Percentiles rank a stretch among this genome's conserved stretches.
phyloP scores from a whole-genome alignment of 2,888 invertebrate species.

The Pemphredon lugubris region DNA sequence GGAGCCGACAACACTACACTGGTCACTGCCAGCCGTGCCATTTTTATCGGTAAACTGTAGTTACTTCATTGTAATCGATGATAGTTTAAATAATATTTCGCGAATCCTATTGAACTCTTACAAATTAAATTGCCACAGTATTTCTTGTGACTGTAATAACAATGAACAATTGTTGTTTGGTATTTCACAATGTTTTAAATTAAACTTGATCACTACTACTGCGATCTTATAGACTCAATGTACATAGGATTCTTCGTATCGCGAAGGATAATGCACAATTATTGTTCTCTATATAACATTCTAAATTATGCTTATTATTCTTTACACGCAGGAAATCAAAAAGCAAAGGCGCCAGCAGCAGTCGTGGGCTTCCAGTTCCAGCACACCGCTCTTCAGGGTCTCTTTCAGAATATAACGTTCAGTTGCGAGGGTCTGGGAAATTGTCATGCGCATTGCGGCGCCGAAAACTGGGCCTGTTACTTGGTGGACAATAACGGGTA shows the following conservation, averaged over 20 bases:
- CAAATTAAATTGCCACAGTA: no score
- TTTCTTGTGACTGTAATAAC: no score
- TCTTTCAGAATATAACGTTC: slow-evolving; percentile 91
- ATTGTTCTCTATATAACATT: no score
- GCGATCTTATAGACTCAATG: no score
- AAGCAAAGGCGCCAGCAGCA: slow-evolving; percentile 82
- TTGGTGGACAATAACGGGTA: slow-evolving; percentile 95
- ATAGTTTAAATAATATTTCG: no score
- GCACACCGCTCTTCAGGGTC: slow-evolving; percentile 88
- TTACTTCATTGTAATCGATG: not conserved
- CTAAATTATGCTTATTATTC: no score
- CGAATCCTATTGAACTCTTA: no score
- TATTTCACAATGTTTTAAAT: no score
- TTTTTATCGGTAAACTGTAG: slow-evolving; percentile 82
- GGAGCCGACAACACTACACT: slow-evolving; percentile 84
- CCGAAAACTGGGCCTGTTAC: slow-evolving; percentile 89
- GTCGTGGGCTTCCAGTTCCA: slow-evolving; percentile 89
- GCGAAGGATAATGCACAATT: no score
- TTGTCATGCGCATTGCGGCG: slow-evolving; percentile 83
- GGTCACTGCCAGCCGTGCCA: slow-evolving; percentile 93
- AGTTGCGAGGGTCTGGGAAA: slow-evolving; percentile 76
- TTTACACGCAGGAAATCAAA: slow-evolving; percentile 41
- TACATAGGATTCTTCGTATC: no score
- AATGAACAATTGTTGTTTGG: no score
- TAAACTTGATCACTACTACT: no score